Conservation (phyloP, 2,113 vertebrate species). For the Arothron firmamentum region DNA sequence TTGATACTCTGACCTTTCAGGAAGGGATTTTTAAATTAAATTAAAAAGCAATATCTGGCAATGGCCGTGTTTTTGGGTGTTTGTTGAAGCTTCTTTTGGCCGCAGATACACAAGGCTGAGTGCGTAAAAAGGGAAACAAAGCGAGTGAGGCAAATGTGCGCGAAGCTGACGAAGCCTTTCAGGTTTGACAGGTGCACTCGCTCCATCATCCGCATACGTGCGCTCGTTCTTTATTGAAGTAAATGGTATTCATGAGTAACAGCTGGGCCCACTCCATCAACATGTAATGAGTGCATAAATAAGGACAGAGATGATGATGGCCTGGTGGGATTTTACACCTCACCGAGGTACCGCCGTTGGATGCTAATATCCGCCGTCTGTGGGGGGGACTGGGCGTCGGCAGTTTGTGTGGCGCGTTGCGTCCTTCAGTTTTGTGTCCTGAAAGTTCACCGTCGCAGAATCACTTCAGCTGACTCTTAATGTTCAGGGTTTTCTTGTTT, state of each 20-base stretch:
- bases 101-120: neutral
- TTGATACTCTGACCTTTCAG: no score
- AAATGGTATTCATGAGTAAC: slow-evolving; percentile 48
- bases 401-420: no score
- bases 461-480: no score
- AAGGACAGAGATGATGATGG: slow-evolving; percentile 45
- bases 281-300: slow-evolving; percentile 47
- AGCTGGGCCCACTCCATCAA: slow-evolving; percentile 60
- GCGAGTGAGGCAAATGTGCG: slow-evolving; percentile 16
- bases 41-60: no score
- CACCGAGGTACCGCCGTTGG: slow-evolving; percentile 15
- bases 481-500: neutral
- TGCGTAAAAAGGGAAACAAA: slow-evolving; percentile 13
- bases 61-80: no score
- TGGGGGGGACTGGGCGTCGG: neutral
- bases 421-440: no score
- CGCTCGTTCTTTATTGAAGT: slow-evolving; percentile 49
- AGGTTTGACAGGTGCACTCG: slow-evolving; percentile 40
- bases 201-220: slow-evolving; percentile 39
- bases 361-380: slow-evolving; percentile 10
- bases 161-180: slow-evolving; percentile 32
- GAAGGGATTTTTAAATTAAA: no score
- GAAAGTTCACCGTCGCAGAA: no score
- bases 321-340: slow-evolving; percentile 31
- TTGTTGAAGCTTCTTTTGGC: no score